Percentiles rank a stretch among this genome's conserved stretches.
These are phyloP conservation scores for Sarcophaga peregrina DNA, from an alignment of 1,140 invertebrate genomes.

Conservation along the genomic window DNA sequence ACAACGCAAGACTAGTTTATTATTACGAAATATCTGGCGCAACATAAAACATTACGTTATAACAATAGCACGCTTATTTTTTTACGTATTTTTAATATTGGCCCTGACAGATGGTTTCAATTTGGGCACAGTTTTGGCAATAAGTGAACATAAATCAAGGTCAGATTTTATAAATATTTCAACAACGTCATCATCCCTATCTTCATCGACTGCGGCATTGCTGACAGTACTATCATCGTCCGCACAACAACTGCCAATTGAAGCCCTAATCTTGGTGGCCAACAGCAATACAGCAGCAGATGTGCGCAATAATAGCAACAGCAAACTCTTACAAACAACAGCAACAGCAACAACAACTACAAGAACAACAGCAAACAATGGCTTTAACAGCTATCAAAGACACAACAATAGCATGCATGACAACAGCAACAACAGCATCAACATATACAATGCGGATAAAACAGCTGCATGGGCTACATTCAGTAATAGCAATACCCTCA, in stretches of 20 bases:
- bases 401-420: neutral
- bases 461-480: conserved; percentile 1
- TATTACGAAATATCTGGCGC: conserved; percentile 19
- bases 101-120: conserved; percentile 30
- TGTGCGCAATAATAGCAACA: neutral
- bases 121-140: neutral
- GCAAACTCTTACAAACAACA: neutral
- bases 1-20: neutral
- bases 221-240: neutral
- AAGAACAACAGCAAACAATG: neutral
- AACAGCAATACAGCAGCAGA: neutral
- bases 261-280: conserved; percentile 25
- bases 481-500: neutral
- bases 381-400: neutral
- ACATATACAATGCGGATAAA: conserved; percentile 2
- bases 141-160: neutral
- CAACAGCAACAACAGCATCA: neutral
- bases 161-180: conserved; percentile 17
- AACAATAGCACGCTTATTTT: conserved; percentile 1
- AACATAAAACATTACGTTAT: conserved; percentile 25
- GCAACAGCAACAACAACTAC: neutral
- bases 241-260: neutral
- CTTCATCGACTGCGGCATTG: neutral
- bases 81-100: conserved; percentile 15
- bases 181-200: neutral